Conservation (phyloP, 2,797 vertebrate species). For the Melanotaenia trifasciata region DNA sequence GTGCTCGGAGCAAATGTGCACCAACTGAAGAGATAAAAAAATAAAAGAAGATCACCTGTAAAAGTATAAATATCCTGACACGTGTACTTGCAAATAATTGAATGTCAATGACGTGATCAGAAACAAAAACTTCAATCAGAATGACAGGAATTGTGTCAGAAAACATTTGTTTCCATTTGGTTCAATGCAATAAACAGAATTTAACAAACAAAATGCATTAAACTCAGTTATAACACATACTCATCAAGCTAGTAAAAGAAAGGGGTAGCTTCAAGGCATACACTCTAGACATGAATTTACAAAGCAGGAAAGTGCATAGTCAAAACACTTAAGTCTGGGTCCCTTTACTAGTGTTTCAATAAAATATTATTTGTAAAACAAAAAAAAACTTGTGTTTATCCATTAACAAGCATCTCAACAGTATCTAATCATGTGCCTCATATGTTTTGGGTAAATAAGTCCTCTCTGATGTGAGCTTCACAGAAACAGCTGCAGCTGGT, state of each 20-base stretch:
- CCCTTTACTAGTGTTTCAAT: not conserved
- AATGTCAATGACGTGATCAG: not conserved
- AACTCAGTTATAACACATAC: not conserved
- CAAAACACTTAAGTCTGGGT: not conserved
- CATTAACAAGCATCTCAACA: not conserved
- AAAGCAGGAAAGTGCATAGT: not conserved
- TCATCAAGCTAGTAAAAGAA: not conserved
- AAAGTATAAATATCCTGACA: slow-evolving; percentile 16
- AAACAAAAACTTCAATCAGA: not conserved
- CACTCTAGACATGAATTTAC: not conserved
- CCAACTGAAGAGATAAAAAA: no score
- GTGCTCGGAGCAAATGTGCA: not conserved
- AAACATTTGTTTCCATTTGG: slow-evolving; percentile 22
- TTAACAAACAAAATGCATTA: no score
- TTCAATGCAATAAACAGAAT: not conserved
- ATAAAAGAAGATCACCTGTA: no score
- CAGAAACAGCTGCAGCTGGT: slow-evolving; percentile 34
- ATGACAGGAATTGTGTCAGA: slow-evolving; percentile 4
- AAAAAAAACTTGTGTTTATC: not conserved
- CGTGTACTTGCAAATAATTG: slow-evolving; percentile 5
- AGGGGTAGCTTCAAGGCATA: not conserved
- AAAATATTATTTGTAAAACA: not conserved
- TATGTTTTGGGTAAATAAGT: slow-evolving; percentile 1
- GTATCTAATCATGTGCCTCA: not conserved
- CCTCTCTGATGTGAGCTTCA: slow-evolving; percentile 17